Base-by-base conservation (phyloP, 2,113 vertebrate genomes). In the Macquaria ambigua region DNA sequence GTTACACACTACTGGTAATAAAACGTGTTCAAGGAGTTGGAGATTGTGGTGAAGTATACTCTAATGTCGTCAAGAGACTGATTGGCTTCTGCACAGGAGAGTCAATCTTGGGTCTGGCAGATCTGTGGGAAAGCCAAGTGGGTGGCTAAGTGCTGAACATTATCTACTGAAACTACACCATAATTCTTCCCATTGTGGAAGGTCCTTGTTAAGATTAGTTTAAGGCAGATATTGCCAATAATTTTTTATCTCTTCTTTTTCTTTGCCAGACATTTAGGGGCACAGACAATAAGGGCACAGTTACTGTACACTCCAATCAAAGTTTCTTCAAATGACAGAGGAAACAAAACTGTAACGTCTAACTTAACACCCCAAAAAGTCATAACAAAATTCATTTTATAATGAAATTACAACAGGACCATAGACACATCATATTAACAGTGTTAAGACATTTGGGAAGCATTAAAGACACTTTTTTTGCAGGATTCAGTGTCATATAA, bases 101-200 rank as follows among this genome's bases (percentile, higher is more conserved):
- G 63, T 68, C 11, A 72, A 39, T 83, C 43, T 71, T 68, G 70
- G 34, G 46, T 82, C 62, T 84, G 61, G 76, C 73, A 85, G 83
- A 68, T 74, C 52, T 81, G 58, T 88, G 83, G 77, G 83, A 82
- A 81, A 87, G 59, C 84, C 77, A 83, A 89, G 76, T 90, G 87
- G 87, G 86, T 74, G 90, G 87, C 77, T 74, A 84, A 93, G 62
- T 72, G 75, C 48, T 88, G 73, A 59, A 79, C 81, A 87, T 84
- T 20, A 85, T 77, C 48, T 28, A 41, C 67, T 80, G 53, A 78
- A 74, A 79, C 52, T 55, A 10, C 1, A 25, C 41, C 55, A 46
- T 34, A 18, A 46, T 41, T 62, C 2, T 12, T 68, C 43, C 18
- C 37, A 56, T n/a, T 39, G 25, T 74, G 25, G 50, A 84, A 75